Conservation (phyloP, 2,797 vertebrate species). For the Molossus molossus region DNA sequence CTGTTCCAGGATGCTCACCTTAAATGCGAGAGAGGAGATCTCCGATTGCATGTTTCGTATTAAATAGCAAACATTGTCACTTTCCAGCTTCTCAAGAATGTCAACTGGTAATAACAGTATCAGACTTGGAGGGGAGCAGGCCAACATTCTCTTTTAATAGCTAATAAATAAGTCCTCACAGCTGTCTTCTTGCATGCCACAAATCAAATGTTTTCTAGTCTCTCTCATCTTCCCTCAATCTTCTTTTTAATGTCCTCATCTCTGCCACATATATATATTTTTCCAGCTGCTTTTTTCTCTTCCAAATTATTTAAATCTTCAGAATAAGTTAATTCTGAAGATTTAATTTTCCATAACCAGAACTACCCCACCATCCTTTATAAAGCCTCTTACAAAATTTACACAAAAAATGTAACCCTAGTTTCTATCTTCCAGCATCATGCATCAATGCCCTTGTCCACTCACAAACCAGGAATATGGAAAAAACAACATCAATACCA, state of each 20-base stretch:
- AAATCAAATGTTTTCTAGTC: not conserved
- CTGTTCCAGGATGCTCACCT: slow-evolving; percentile 27
- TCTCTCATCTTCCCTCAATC: slow-evolving; percentile 9
- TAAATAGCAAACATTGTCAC: not conserved
- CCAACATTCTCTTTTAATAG: slow-evolving; percentile 15
- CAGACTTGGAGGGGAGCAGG: not conserved
- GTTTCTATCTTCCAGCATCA: not conserved
- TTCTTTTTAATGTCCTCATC: slow-evolving; percentile 14
- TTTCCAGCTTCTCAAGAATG: slow-evolving; percentile 30
- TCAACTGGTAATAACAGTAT: slow-evolving; percentile 49
- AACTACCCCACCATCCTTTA: not conserved
- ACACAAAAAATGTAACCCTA: not conserved
- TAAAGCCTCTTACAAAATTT: slow-evolving; percentile 5
- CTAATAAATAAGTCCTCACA: slow-evolving; percentile 53
- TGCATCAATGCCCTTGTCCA: not conserved
- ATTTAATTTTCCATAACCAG: not conserved
- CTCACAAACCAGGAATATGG: not conserved
- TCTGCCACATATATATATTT: not conserved
- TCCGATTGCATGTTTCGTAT: not conserved
- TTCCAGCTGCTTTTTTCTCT: slow-evolving; percentile 39
- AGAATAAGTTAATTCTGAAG: slow-evolving; percentile 43
- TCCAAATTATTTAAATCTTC: slow-evolving; percentile 48
- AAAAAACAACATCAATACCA: not conserved
- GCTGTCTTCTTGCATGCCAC: not conserved
- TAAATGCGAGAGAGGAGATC: not conserved